These are phyloP conservation scores for Eretmochelys imbricata DNA, from an alignment of 2,113 vertebrate species.

Conservation along the genomic window DNA sequence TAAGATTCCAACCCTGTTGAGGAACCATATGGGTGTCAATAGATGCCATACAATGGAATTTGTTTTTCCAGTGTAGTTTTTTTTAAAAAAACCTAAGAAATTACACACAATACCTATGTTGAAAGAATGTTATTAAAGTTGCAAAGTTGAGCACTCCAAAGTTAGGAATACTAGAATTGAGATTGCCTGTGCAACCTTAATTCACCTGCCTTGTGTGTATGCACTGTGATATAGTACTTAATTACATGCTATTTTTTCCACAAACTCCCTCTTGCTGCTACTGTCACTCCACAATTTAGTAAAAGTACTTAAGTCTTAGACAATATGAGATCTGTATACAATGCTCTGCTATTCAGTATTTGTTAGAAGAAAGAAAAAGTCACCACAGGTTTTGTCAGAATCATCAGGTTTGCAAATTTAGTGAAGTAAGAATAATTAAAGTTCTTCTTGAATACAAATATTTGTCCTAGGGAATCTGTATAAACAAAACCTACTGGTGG, in stretches of 20 bases:
- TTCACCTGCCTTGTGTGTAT: background rate
- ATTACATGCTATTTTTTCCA: background rate
- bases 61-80: background rate
- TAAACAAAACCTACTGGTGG: rapidly evolving
- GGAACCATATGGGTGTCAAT: background rate
- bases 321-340: background rate
- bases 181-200: background rate
- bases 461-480: background rate
- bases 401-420: background rate
- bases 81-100: background rate
- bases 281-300: background rate
- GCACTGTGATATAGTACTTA: background rate
- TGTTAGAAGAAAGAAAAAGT: background rate
- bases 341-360: background rate
- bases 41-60: background rate
- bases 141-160: background rate
- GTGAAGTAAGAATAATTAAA: background rate
- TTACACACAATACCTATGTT: background rate
- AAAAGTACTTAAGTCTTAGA: background rate
- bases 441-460: background rate
- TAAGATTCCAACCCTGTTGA: background rate
- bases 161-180: background rate
- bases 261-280: background rate
- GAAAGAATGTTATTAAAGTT: background rate
- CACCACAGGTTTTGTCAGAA: background rate